phyloP scores from a whole-genome alignment of 1,140 invertebrate species.

The Mycetomoellerius zeteki region DNA sequence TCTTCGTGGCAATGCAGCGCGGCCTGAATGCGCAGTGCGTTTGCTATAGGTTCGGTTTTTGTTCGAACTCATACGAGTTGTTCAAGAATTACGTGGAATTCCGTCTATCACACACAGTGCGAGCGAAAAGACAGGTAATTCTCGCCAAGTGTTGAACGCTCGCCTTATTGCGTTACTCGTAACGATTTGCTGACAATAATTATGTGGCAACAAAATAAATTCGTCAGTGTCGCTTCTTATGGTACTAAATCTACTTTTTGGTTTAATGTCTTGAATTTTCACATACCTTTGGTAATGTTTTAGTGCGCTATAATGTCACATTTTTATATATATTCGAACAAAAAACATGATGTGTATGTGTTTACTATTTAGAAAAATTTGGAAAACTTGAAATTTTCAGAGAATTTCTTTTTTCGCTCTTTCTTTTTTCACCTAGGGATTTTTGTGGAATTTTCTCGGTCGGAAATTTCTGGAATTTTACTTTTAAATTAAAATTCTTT shows the following conservation, averaged over 20 bases:
- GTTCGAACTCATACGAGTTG: slow-evolving; percentile 31
- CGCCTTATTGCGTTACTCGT: neutral
- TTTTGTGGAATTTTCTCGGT: too few relatives aligned
- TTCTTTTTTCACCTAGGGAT: too few relatives aligned
- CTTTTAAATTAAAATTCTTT: too few relatives aligned
- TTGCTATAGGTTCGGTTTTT: slow-evolving; percentile 62
- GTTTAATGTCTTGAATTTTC: slow-evolving; percentile 9
- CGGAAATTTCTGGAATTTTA: too few relatives aligned
- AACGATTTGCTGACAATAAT: slow-evolving; percentile 26
- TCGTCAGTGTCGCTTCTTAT: slow-evolving; percentile 5
- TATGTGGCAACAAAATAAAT: slow-evolving; percentile 17
- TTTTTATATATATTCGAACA: neutral
- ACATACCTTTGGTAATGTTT: neutral
- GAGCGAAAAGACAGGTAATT: slow-evolving; percentile 52
- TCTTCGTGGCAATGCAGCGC: slow-evolving; percentile 36
- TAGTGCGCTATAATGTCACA: neutral
- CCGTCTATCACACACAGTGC: slow-evolving; percentile 23
- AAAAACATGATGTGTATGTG: neutral
- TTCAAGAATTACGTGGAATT: slow-evolving; percentile 60
- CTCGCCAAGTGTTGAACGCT: slow-evolving; percentile 12
- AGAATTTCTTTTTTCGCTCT: too few relatives aligned
- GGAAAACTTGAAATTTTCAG: too few relatives aligned
- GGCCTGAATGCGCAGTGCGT: slow-evolving; percentile 20
- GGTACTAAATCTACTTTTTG: neutral
- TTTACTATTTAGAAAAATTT: too few relatives aligned